A percentile compares a stretch with the other conserved stretches of the same genome.
Evolutionary conservation across 2,113 vertebrate genomes (phyloP).

Genomic region (Isichthys henryi): DNA sequence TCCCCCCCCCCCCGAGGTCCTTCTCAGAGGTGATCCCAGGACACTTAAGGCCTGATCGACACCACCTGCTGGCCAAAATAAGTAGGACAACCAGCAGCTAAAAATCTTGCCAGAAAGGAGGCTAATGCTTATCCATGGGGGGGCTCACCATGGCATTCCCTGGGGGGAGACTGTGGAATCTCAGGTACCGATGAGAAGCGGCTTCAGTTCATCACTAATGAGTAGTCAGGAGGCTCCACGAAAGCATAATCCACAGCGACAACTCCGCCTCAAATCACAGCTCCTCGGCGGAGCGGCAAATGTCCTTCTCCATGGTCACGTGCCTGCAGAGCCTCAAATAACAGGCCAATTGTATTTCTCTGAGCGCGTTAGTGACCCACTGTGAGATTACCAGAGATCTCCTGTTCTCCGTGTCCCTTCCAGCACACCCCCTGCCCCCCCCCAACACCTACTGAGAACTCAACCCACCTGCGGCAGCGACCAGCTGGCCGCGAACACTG

Average conservation of each 20-base stretch:
- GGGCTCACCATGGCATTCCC: too few species aligned
- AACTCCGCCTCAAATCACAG: not conserved
- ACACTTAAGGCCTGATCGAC: not conserved
- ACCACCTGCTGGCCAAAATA: not conserved
- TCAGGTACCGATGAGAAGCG: not conserved
- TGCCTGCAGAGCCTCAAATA: not conserved
- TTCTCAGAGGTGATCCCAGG: not conserved
- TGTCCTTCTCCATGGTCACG: not conserved
- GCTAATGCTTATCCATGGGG: not conserved
- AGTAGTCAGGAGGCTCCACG: not conserved
- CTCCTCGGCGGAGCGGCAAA: not conserved
- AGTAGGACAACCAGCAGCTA: not conserved
- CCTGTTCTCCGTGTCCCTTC: not conserved
- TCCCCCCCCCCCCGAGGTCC: not conserved
- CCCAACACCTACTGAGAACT: not conserved
- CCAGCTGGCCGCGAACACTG: not conserved
- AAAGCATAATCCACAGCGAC: not conserved
- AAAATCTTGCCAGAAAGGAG: not conserved
- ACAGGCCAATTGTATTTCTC: constrained; percentile 11
- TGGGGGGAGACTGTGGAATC: not conserved
- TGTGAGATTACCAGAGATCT: constrained; percentile 2
- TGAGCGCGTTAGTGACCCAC: not conserved
- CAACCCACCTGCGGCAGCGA: not conserved
- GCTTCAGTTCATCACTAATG: not conserved
- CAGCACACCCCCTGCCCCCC: not conserved